A percentile compares a stretch with the other conserved stretches of the same genome.
phyloP scores from a whole-genome alignment of 2,797 vertebrate species.

The Podargus strigoides region DNA sequence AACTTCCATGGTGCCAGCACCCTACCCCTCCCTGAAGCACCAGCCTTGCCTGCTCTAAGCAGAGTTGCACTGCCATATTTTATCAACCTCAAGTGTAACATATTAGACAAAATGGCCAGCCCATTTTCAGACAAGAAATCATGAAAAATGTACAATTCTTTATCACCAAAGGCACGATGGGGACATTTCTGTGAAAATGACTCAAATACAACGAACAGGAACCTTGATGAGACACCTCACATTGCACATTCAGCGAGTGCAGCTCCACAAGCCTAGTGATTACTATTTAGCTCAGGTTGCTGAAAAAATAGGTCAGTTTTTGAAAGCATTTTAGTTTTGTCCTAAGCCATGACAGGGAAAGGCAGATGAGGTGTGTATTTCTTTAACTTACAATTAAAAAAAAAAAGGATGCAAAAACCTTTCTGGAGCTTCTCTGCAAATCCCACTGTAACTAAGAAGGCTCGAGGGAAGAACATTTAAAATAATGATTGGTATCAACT shows the following conservation, averaged over 20 bases:
- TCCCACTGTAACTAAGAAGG: slow-evolving; percentile 63
- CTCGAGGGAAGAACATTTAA: slow-evolving; percentile 63
- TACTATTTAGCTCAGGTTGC: not conserved
- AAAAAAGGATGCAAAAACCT: slow-evolving; percentile 1
- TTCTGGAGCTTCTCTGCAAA: slow-evolving; percentile 29
- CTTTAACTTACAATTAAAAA: not conserved
- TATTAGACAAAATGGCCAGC: not conserved
- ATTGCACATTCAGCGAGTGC: not conserved
- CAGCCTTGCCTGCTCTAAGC: not conserved
- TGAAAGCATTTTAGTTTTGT: not conserved
- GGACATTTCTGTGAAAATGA: not conserved
- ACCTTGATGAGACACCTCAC: not conserved
- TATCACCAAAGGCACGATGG: not conserved
- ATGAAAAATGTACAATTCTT: not conserved
- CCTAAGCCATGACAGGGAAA: not conserved
- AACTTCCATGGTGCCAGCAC: not conserved
- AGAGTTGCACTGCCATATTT: not conserved
- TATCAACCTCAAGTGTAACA: fast-evolving
- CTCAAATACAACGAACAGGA: not conserved
- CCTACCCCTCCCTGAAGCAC: not conserved
- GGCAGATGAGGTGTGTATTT: slow-evolving; percentile 11
- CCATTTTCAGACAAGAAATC: not conserved
- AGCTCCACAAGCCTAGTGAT: not conserved
- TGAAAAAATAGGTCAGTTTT: not conserved
- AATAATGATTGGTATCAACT: slow-evolving; percentile 69